Evolutionary conservation across 2,113 vertebrate species (phyloP).

Genomic region (Amblyornis subalaris): DNA sequence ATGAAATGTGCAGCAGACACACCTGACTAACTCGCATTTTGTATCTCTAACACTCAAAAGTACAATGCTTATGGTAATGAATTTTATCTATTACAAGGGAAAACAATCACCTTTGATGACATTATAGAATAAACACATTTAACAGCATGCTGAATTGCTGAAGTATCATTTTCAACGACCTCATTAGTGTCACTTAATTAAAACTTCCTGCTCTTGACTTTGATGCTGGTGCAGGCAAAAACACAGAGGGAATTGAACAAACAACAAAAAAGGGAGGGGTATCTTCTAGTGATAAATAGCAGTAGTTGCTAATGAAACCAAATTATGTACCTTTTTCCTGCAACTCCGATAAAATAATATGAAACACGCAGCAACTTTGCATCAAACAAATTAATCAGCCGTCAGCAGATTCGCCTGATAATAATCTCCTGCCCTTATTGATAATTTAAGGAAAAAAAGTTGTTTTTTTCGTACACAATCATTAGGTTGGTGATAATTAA

Average conservation of each 20-base stretch:
- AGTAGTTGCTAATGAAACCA: constrained; percentile 89
- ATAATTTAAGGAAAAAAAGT: constrained; percentile 76
- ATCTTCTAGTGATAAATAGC: constrained; percentile 82
- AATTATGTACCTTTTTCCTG: constrained; percentile 87
- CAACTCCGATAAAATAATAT: constrained; percentile 86
- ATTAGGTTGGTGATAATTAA: constrained; percentile 97
- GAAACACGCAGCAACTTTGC: constrained; percentile 85
- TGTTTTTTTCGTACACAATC: constrained; percentile 75
- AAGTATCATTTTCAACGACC: constrained; percentile 90
- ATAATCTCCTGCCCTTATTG: constrained; percentile 85
- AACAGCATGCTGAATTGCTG: constrained; percentile 85
- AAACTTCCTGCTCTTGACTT: constrained; percentile 92
- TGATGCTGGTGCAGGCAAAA: constrained; percentile 85
- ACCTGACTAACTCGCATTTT: constrained; percentile 76
- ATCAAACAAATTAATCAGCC: constrained; percentile 86
- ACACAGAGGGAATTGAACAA: constrained; percentile 85
- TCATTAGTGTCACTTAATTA: constrained; percentile 96
- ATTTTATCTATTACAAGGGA: constrained; percentile 81
- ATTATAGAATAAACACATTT: constrained; percentile 94
- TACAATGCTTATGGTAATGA: constrained; percentile 83
- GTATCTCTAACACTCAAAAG: constrained; percentile 72
- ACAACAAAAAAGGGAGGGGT: constrained; percentile 71
- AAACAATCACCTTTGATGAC: constrained; percentile 87
- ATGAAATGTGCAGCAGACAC: constrained; percentile 57
- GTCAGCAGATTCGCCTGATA: constrained; percentile 80